Base-by-base conservation (phyloP, 2,113 vertebrate species). In the Pipa parva region DNA sequence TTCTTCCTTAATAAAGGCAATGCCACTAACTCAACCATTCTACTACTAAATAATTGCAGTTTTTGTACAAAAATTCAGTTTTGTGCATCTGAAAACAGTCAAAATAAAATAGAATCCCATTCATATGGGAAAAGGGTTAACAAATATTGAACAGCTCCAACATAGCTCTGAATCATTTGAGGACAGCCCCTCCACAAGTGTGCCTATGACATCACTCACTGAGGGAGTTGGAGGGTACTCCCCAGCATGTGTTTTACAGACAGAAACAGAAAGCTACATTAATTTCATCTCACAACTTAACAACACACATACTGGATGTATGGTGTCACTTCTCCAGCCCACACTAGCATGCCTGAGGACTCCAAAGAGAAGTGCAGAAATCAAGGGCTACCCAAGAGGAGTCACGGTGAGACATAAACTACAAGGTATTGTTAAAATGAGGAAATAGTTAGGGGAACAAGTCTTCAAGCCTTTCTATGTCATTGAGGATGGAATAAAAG, bases 371-470 rank as follows among this genome's bases (percentile, higher is more conserved):
- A 88, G 63, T 85, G 88, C 8, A 84, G 89, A 75, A 91, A 91
- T 71, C 89, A 91, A 79, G 86, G 87, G 61, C 89, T 90, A 79
- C 89, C 88, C 9, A 82, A 80, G 72, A 85, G 87, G 18, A 91
- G 85, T 45, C 79, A 80, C 84, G 88, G 89, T 91, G 84, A 78
- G 77, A 25, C 2, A 11, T 22, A n/a, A 12, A 21, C 37, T 18
- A 4, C 17, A 8, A 31, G 11, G 52, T 55, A 55, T n/a, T 27
- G 18, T 27, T 5, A n/a, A n/a, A 21, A 20, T 49, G 46, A 8
- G 46, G 21, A 49, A 21, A 15, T 13, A 17, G 7, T 39, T 13
- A 2, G 15, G 37, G 37, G 37, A 5, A 39, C 17, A 1, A 39
- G 15, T 5, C 10, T 39, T 15, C 10, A 12, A 13, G n/a, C n/a